Base-by-base conservation (phyloP, 2,113 vertebrate genomes). In the Cathartes aura region DNA sequence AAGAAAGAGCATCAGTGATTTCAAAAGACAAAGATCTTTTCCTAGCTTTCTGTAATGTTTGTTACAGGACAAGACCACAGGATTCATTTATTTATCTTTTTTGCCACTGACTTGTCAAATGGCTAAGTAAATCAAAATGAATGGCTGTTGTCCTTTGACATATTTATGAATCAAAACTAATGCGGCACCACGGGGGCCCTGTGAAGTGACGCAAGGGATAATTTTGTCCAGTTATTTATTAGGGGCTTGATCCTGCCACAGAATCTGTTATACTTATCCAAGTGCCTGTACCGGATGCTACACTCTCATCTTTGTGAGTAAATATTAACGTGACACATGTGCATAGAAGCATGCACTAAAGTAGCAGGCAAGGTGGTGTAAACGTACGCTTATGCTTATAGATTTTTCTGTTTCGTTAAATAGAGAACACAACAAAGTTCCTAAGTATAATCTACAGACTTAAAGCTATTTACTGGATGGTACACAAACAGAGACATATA, bases 141-240 rank as follows among this genome's bases (percentile, higher is more conserved):
- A 63, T 58, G 45, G 34, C 36, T 71, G 38, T 9, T 80, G 30
- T 81, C 42, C 38, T 86, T 73, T 74, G 50, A 91, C 92, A 82
- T 70, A 87, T 79, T 95, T 91, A 81, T 66, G 52, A 68, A 66
- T 63, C 56, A 75, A 82, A 85, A 86, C 14, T 73, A 32, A 90
- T 16, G 34, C 73, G 72, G 36, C 71, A 87, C 52, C 0, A 0
- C 9, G 1, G 5, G 5, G 26, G 21, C 1, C 4, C n/a, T 24
- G 3, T 18, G 21, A 93, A 87, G 30, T 58, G 73, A 70, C 0
- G 3, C 32, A 80, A 75, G 20, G 72, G 50, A 72, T 53, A 50
- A 64, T 67, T 90, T 82, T 45, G 34, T 62, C 72, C 59, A 52
- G 9, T 43, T 92, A 58, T 84, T 95, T 87, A 58, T 73, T 42